A percentile compares a stretch with the other conserved stretches of the same genome.
Conservation (phyloP, 2,888 invertebrate species). For the Entomobrya proxima region DNA sequence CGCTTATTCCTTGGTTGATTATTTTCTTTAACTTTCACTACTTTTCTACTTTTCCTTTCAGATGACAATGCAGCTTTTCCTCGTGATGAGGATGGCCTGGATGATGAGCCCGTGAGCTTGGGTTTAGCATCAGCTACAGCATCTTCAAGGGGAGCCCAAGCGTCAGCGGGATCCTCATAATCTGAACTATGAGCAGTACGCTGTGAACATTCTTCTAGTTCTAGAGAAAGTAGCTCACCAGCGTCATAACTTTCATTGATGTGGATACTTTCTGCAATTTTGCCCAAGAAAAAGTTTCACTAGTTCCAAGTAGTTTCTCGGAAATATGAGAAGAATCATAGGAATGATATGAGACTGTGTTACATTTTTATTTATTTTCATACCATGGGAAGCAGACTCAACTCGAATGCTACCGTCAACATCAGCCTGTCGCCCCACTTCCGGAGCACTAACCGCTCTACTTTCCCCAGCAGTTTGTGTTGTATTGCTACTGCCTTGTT, state of each 20-base stretch:
- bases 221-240: not conserved
- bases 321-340: not conserved
- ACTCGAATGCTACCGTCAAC: not conserved
- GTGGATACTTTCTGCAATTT: not conserved
- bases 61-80: not conserved
- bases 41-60: not conserved
- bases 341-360: not conserved
- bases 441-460: slow-evolving; percentile 57
- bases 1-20: not conserved
- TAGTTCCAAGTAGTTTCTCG: not conserved
- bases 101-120: not conserved
- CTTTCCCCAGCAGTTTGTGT: not conserved
- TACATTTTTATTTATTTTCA: not conserved
- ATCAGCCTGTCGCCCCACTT: slow-evolving; percentile 10
- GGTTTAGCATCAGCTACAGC: not conserved
- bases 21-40: not conserved
- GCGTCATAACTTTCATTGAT: slow-evolving; percentile 1
- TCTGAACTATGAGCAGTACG: not conserved
- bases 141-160: not conserved
- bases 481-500: not conserved
- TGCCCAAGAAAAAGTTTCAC: slow-evolving; percentile 2
- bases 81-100: not conserved
- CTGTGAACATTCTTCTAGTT: not conserved
- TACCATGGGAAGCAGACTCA: not conserved
- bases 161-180: not conserved